Conservation (phyloP, 2,888 invertebrate genomes). For the Acronicta psi region DNA sequence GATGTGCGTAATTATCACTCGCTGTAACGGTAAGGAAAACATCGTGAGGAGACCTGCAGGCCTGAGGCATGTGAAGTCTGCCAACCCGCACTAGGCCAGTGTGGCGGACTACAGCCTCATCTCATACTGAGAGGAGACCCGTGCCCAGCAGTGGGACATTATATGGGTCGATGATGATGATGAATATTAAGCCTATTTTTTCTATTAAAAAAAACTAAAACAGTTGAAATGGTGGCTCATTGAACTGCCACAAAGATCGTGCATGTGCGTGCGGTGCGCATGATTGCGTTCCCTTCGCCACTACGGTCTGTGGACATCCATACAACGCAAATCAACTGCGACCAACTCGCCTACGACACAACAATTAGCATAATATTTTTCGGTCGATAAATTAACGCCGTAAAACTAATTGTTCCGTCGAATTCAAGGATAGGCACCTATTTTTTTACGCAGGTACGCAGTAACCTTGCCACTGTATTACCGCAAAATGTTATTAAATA, state of each 20-base stretch:
- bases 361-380: constrained; percentile 51
- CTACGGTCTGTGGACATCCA: constrained; percentile 16
- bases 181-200: no score
- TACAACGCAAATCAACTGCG: constrained; percentile 46
- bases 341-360: constrained; percentile 34
- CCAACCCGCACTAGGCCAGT: no score
- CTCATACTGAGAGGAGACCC: no score
- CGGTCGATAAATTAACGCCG: constrained; percentile 49
- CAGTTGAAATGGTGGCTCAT: constrained; percentile 34
- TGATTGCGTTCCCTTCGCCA: constrained; percentile 32
- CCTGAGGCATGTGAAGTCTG: no score
- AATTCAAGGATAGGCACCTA: constrained; percentile 32
- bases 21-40: no score
- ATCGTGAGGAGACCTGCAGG: no score
- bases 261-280: constrained; percentile 44
- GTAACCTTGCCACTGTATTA: constrained; percentile 29
- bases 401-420: constrained; percentile 5
- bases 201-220: no score
- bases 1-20: no score
- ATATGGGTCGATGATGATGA: no score
- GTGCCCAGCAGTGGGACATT: no score
- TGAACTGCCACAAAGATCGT: constrained; percentile 66
- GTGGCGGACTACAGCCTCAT: no score
- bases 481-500: constrained; percentile 25
- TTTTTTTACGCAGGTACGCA: constrained; percentile 18